Evolutionary conservation across 2,113 vertebrate species (phyloP), one percentile per base, ranked within the genome.

Genomic region (Dasyurus viverrinus): DNA sequence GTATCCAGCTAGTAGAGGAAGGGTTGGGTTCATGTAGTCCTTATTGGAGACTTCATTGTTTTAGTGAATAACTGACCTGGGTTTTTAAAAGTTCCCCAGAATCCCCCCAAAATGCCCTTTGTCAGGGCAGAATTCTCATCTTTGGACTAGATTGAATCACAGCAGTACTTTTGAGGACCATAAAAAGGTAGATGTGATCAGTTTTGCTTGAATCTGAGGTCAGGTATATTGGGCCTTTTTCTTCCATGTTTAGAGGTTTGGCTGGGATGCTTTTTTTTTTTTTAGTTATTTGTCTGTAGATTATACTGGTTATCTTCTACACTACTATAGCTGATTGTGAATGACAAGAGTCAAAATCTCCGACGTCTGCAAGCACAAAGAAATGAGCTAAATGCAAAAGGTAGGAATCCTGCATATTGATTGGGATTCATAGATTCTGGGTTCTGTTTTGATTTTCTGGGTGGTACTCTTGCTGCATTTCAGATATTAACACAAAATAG

Each of bases 361-460:
- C 98, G 99, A 96, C 99, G 99, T 98, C 98, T 99, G 90, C 99
- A 99, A 97, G 99, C 99, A 0, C 99, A 99, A 97, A 99, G 99
- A 42, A 99, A 99, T 91, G 99, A 99, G 98, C 98, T 99, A 92
- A 99, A 99, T 0, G 99, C 99, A 53, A 99, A 99, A 98, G 99
- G 99, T 99, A 97, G 0, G 54, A 36, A 52, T 19, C 8, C 19
- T 2, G 36, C 19, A 8, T 42, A 22, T 6, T 42, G n/a, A 84
- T 19, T 84, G n/a, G 30, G 60, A 42, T n/a, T n/a, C 60, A 76
- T n/a, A 76, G 60, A 76, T 84, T 84, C 36, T 84, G 68, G 68
- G 7, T 42, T 84, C 19, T 84, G 30, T 68, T 36, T 68, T 68
- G 60, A 68, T 30, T 68, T 68, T 68, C 30, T 68, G 60, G 30